Evolutionary conservation across 2,888 invertebrate species (phyloP).

Genomic region (Mycalesis mineus): DNA sequence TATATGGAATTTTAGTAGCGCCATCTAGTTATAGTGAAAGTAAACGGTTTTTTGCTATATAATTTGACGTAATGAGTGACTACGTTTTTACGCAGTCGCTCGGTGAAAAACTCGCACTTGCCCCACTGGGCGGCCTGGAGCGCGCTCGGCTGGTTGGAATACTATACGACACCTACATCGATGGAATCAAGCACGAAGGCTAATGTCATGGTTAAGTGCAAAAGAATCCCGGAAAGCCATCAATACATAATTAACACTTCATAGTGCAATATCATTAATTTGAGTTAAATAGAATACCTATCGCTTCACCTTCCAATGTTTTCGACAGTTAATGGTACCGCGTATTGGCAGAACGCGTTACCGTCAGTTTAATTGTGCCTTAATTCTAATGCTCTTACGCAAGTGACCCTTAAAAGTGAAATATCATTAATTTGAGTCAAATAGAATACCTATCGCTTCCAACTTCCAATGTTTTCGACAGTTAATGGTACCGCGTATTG

Average conservation of each 20-base stretch:
- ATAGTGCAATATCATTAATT: not conserved
- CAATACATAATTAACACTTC: not conserved
- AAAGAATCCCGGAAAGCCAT: no score
- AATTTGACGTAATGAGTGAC: no score
- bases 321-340: constrained; percentile 13
- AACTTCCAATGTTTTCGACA: constrained; percentile 5
- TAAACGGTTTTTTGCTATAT: no score
- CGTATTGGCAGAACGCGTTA: constrained; percentile 10
- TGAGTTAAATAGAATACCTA: not conserved
- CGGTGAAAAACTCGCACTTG: no score
- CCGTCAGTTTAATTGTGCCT: constrained; percentile 16
- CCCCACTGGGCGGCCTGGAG: no score
- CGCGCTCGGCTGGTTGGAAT: no score
- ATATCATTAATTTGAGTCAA: not conserved
- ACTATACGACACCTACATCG: no score
- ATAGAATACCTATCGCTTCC: not conserved
- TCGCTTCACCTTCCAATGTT: not conserved
- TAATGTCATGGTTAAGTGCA: no score
- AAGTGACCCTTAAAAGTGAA: not conserved
- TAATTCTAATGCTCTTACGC: constrained; percentile 13
- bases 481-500: constrained; percentile 14
- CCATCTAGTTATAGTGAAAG: no score
- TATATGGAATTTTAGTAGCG: no score
- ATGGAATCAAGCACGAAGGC: no score
- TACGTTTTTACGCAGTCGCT: no score